Conservation (phyloP, 2,113 vertebrate genomes). For the Lethenteron camtschaticum region DNA sequence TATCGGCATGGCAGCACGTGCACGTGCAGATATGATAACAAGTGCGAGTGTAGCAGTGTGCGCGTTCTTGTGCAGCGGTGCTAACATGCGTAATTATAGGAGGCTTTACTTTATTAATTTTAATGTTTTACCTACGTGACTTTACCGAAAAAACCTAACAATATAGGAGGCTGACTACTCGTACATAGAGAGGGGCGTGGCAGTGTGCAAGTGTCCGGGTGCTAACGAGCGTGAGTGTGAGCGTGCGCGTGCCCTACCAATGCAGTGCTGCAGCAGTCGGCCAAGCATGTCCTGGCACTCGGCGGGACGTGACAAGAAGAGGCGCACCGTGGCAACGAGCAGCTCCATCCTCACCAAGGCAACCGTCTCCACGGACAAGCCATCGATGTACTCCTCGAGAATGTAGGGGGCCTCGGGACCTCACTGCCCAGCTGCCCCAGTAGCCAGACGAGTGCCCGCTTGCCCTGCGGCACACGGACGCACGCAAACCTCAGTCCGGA, state of each 20-base stretch:
- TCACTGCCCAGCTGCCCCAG: conserved; percentile 50
- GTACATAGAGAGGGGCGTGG: not conserved
- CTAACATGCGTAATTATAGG: not conserved
- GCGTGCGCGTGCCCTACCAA: conserved; percentile 26
- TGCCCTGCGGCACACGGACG: conserved; percentile 28
- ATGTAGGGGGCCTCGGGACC: conserved; percentile 54
- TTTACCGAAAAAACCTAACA: too few relatives aligned
- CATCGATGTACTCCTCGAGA: conserved; percentile 59
- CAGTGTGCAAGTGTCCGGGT: not conserved
- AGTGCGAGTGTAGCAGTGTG: not conserved
- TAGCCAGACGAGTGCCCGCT: conserved; percentile 70
- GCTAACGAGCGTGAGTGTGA: not conserved
- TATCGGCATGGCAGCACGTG: not conserved
- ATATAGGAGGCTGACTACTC: not conserved
- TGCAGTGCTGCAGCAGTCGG: conserved; percentile 48
- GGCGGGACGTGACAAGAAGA: conserved; percentile 58
- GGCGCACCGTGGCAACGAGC: conserved; percentile 42
- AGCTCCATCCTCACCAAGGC: conserved; percentile 61
- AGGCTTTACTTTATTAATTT: too few relatives aligned
- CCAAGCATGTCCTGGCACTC: conserved; percentile 80
- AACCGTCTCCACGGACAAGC: conserved; percentile 36
- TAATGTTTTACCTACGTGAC: too few relatives aligned
- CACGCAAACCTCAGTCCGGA: too few relatives aligned
- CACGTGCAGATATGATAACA: not conserved
- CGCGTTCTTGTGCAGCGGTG: not conserved